phyloP scores from a whole-genome alignment of 2,113 vertebrate species.

The Rhynchomys soricoides region DNA sequence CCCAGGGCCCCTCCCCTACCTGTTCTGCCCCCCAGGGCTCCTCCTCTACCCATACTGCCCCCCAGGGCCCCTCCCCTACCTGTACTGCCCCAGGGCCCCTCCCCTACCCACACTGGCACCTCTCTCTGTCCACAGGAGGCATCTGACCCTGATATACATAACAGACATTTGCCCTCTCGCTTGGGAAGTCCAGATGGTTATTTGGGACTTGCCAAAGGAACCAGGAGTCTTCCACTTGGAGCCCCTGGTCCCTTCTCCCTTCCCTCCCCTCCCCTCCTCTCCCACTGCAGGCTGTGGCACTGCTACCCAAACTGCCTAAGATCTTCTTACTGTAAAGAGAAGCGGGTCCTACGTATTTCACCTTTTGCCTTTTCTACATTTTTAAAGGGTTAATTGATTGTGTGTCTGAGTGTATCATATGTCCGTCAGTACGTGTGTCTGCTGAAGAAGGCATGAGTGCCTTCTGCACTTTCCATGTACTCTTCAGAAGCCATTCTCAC shows the following conservation, averaged over 20 bases:
- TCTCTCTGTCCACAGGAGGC: neutral
- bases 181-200: neutral
- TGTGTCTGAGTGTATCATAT: neutral
- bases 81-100: neutral
- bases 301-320: rapidly evolving
- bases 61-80: neutral
- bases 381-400: neutral
- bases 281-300: neutral
- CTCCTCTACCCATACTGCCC: neutral
- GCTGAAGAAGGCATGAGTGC: neutral
- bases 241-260: neutral
- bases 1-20: neutral
- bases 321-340: neutral
- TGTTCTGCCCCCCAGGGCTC: no score
- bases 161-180: neutral
- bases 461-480: neutral
- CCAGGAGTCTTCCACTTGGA: neutral
- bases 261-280: neutral
- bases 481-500: neutral
- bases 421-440: neutral
- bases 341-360: neutral
- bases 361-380: neutral
- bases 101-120: no score
- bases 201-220: neutral
- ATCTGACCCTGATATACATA: neutral